These are phyloP conservation scores for Brachyhypopomus gauderio DNA, from an alignment of 2,113 vertebrate genomes.

Conservation along the genomic window DNA sequence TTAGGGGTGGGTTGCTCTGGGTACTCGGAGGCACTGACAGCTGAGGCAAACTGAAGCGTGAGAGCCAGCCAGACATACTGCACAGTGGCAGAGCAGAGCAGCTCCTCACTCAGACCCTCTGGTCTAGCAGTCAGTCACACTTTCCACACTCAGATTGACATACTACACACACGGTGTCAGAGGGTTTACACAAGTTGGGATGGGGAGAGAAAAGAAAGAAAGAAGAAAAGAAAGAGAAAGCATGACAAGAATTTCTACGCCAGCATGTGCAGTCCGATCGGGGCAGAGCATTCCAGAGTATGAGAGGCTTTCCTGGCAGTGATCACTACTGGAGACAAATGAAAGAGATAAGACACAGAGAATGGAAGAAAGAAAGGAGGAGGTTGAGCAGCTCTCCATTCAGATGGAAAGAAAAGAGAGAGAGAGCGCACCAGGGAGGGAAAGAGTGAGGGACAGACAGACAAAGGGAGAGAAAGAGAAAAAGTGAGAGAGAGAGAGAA, in stretches of 20 bases:
- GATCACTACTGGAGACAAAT: neutral
- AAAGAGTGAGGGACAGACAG: neutral
- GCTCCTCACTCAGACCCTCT: neutral
- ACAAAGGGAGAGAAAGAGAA: neutral
- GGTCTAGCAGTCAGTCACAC: neutral
- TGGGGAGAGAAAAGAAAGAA: neutral
- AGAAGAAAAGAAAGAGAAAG: neutral
- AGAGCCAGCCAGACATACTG: neutral
- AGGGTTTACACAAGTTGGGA: neutral
- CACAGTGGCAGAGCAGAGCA: neutral
- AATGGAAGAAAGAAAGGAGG: constrained; percentile 54
- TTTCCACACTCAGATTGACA: constrained; percentile 3
- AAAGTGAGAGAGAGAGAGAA: constrained; percentile 24
- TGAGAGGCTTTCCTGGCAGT: too few relatives aligned
- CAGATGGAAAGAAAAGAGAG: constrained; percentile 23
- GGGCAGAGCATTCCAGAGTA: neutral
- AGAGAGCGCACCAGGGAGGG: neutral
- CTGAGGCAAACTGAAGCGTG: neutral
- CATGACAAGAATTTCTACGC: too few relatives aligned
- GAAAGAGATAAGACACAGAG: neutral
- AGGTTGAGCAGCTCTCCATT: constrained; percentile 48
- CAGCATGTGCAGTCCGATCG: too few relatives aligned
- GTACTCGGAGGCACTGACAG: neutral
- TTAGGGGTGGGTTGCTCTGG: too few relatives aligned
- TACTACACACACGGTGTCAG: neutral